A percentile compares a stretch with the other conserved stretches of the same genome.
Evolutionary conservation across 1,140 invertebrate genomes (phyloP).

Genomic region (Lanistes nyassanus): DNA sequence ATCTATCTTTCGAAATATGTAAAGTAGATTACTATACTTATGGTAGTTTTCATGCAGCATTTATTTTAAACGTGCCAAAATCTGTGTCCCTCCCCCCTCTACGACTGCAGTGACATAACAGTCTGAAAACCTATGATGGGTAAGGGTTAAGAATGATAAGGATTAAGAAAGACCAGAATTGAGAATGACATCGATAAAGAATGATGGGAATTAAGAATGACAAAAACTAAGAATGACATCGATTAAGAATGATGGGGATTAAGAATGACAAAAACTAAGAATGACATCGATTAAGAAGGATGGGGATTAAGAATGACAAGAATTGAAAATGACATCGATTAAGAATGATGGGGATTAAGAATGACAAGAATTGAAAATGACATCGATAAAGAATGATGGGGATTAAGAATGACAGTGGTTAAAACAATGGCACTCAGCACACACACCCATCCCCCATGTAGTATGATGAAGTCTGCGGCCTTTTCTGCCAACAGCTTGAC

Average conservation of each 20-base stretch:
- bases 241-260: background rate
- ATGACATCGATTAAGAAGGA: background rate
- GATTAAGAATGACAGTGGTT: background rate
- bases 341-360: background rate
- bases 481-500: constrained; percentile 42
- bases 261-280: background rate
- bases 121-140: too few relatives aligned
- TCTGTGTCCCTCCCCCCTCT: background rate
- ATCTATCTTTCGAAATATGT: too few relatives aligned
- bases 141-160: background rate
- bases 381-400: background rate
- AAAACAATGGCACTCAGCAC: background rate
- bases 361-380: constrained; percentile 1
- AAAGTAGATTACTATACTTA: background rate
- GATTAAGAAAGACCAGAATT: background rate
- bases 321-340: background rate
- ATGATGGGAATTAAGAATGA: background rate
- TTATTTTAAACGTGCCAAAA: background rate
- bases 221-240: background rate
- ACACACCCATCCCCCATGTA: constrained; percentile 56
- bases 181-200: constrained; percentile 1
- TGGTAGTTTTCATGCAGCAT: too few relatives aligned
- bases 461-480: constrained; percentile 51
- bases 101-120: background rate
- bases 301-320: background rate